These are phyloP conservation scores for Podarcis muralis DNA, from an alignment of 2,113 vertebrate species.

Conservation along the genomic window DNA sequence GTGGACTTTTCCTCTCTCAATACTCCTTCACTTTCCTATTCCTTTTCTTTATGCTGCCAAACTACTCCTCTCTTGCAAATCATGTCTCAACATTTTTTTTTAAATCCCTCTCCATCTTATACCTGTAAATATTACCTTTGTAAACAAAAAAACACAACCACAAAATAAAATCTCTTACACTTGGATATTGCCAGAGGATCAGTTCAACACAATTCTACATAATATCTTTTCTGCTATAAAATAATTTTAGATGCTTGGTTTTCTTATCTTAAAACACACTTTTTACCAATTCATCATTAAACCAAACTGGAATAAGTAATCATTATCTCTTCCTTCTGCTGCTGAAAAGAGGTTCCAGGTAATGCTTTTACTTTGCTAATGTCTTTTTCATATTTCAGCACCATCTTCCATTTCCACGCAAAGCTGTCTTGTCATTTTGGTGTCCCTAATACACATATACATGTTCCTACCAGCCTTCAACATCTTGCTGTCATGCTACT, in stretches of 20 bases:
- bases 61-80: not conserved
- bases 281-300: slow-evolving; percentile 48
- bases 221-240: slow-evolving; percentile 18
- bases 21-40: not conserved
- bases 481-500: not conserved
- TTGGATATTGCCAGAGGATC: not conserved
- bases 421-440: slow-evolving; percentile 56
- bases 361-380: slow-evolving; percentile 75
- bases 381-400: slow-evolving; percentile 43
- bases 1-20: not conserved
- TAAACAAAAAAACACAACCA: no score
- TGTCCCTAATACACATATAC: slow-evolving; percentile 22
- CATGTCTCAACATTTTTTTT: not conserved
- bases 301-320: slow-evolving; percentile 68
- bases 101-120: not conserved
- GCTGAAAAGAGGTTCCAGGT: slow-evolving; percentile 96
- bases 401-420: slow-evolving; percentile 49
- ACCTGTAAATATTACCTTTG: not conserved
- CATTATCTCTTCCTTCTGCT: slow-evolving; percentile 81
- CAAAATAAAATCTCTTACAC: slow-evolving; percentile 2
- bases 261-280: slow-evolving; percentile 22
- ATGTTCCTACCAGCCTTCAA: not conserved
- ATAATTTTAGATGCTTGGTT: not conserved
- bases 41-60: not conserved
- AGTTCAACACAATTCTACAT: slow-evolving; percentile 20